A percentile compares a stretch with the other conserved stretches of the same genome.
These are phyloP conservation scores for Drosophila ezoana DNA, from an alignment of 2,888 invertebrate species.

Conservation along the genomic window DNA sequence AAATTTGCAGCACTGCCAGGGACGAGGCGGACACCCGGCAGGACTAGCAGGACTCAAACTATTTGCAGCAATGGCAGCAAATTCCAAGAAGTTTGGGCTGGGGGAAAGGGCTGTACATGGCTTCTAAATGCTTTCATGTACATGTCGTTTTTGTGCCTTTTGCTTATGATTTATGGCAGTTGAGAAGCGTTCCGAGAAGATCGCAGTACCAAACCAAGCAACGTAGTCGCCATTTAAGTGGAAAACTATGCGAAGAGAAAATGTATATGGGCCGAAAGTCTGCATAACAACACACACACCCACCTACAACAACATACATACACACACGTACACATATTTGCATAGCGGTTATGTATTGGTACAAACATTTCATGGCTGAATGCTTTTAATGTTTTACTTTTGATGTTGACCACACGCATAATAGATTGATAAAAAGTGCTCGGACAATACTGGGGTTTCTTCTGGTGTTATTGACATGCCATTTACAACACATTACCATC, in stretches of 20 bases:
- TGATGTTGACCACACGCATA: slow-evolving; percentile 68
- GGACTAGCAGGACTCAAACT: slow-evolving; percentile 42
- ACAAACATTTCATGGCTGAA: slow-evolving; percentile 69
- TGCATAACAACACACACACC: slow-evolving; percentile 14
- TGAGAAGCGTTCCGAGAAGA: slow-evolving; percentile 35
- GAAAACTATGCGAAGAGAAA: slow-evolving; percentile 36
- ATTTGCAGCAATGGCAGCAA: slow-evolving; percentile 64
- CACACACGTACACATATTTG: slow-evolving; percentile 23
- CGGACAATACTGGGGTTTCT: slow-evolving; percentile 21
- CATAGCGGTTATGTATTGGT: slow-evolving; percentile 39
- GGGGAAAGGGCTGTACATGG: slow-evolving; percentile 37
- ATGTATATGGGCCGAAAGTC: slow-evolving; percentile 11
- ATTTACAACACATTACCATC: slow-evolving; percentile 43
- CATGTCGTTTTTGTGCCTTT: slow-evolving; percentile 69
- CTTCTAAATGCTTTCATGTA: slow-evolving; percentile 68
- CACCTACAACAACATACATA: background rate
- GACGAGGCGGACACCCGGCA: background rate
- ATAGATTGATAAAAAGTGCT: slow-evolving; percentile 44
- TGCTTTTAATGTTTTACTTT: slow-evolving; percentile 76
- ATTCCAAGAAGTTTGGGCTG: slow-evolving; percentile 72
- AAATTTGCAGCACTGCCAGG: slow-evolving; percentile 62
- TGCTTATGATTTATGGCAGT: slow-evolving; percentile 73
- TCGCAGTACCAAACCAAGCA: slow-evolving; percentile 31
- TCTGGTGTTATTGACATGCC: slow-evolving; percentile 51
- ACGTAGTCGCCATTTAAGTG: slow-evolving; percentile 50